Conservation (phyloP, 2,888 invertebrate genomes). For the Keiferia lycopersicella region DNA sequence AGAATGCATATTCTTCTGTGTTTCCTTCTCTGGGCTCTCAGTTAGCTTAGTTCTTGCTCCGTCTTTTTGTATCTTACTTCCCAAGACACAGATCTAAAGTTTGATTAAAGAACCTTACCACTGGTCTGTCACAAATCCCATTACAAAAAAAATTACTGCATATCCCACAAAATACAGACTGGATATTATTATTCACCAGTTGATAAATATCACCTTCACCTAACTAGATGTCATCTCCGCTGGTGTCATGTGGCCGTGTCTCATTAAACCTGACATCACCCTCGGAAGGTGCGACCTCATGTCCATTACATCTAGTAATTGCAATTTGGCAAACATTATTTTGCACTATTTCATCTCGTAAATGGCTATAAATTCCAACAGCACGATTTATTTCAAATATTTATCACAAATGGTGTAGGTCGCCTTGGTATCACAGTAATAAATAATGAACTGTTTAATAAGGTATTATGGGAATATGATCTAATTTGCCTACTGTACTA, state of each 20-base stretch:
- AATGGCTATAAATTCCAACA: constrained; percentile 6
- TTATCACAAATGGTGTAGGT: neutral
- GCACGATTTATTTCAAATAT: neutral
- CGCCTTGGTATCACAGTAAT: too few relatives aligned
- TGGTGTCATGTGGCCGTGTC: constrained; percentile 1
- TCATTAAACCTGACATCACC: constrained; percentile 19
- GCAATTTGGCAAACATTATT: constrained; percentile 23
- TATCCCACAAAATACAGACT: neutral
- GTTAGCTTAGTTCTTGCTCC: too few relatives aligned
- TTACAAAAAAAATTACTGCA: too few relatives aligned
- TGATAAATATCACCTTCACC: constrained; percentile 16
- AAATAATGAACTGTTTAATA: too few relatives aligned
- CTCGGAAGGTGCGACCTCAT: constrained; percentile 2
- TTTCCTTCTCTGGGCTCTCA: too few relatives aligned
- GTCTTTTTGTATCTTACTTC: too few relatives aligned
- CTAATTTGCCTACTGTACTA: too few relatives aligned
- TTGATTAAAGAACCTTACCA: too few relatives aligned
- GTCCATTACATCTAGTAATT: constrained; percentile 18
- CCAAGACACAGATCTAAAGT: too few relatives aligned
- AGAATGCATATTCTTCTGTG: neutral
- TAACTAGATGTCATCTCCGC: constrained; percentile 6
- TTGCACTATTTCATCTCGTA: constrained; percentile 20
- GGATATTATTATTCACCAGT: neutral
- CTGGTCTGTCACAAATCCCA: too few relatives aligned
- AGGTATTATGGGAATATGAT: too few relatives aligned